Base-by-base conservation (phyloP, 2,888 invertebrate species). In the Meandrusa payeni region DNA sequence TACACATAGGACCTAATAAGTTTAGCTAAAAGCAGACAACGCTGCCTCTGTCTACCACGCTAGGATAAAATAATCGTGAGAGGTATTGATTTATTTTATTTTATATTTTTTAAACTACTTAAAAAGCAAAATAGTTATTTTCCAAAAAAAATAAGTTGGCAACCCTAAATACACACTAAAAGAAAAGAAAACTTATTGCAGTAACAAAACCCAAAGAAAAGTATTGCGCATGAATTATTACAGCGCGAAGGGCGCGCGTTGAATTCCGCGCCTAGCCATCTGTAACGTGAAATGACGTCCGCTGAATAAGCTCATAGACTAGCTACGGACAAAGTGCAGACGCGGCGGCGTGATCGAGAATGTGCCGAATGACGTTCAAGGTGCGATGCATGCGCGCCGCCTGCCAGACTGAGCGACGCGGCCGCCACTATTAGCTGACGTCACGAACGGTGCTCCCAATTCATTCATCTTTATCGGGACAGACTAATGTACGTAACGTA, bases 381-480 rank as follows among this genome's bases (percentile, higher is more conserved):
- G 44, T 50, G 47, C 41, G 37, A 36, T 33, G 28, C 43, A 46
- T 46, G 29, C 43, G 37, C 41, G 31, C 6, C 7, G 31, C 29
- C 12, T 32, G 32, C 43, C 43, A 43, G 43, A 43, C 43, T 38
- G 43, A 15, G 26, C 43, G 43, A 38, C 43, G 43, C 43, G 43
- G 24, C 24, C 19, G 43, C 12, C 9, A 68, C 74, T 65, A 74
- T 77, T 70, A 73, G 56, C 42, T 81, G 76, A 80, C 81, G 79
- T 81, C 76, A 81, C 61, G 47, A 6, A 26, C 3, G 2, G 15
- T 15, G 23, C 20, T 31, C 19, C 43, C 32, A 40, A 26, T 33
- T 38, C 38, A 19, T 27, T 15, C 11, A 23, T n/a, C n/a, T 15
- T 15, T 32, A 10, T 20, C 20, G 11, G 43, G 38, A 43, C 20